Conservation (phyloP, 2,797 vertebrate genomes). For the Parotocinclus haroldoi region DNA sequence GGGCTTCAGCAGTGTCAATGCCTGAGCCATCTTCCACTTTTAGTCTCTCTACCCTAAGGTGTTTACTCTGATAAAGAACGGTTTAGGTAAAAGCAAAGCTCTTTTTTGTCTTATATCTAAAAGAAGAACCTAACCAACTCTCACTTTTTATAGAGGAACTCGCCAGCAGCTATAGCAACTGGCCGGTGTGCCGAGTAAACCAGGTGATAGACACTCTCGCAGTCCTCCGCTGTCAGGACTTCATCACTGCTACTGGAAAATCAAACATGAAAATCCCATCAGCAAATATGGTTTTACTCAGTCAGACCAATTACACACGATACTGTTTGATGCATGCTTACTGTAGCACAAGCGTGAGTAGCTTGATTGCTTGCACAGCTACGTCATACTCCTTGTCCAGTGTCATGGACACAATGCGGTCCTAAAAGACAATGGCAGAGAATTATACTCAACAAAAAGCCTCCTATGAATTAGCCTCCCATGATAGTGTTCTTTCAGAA, state of each 20-base stretch:
- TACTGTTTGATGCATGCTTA: slow-evolving; percentile 69
- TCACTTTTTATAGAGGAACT: slow-evolving; percentile 90
- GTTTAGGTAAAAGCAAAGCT: too few species aligned
- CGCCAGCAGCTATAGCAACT: slow-evolving; percentile 83
- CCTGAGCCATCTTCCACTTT: too few species aligned
- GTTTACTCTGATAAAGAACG: too few species aligned
- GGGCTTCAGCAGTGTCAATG: too few species aligned
- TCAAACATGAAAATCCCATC: slow-evolving; percentile 25
- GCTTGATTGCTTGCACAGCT: slow-evolving; percentile 98
- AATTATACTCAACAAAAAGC: too few species aligned
- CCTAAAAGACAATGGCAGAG: slow-evolving; percentile 65
- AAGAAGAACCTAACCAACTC: slow-evolving; percentile 25
- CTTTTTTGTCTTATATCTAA: too few species aligned
- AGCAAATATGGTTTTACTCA: neutral
- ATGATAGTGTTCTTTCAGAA: neutral
- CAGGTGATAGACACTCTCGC: slow-evolving; percentile 87
- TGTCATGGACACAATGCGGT: slow-evolving; percentile 99
- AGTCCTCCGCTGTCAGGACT: slow-evolving; percentile 86
- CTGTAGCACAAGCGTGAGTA: slow-evolving; percentile 98
- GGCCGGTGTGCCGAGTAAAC: slow-evolving; percentile 87
- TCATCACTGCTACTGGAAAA: slow-evolving; percentile 77
- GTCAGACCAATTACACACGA: neutral
- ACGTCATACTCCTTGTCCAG: slow-evolving; percentile 99
- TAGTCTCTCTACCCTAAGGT: too few species aligned
- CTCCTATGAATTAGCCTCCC: too few species aligned